A percentile compares a stretch with the other conserved stretches of the same genome.
These are phyloP conservation scores for Dryobates pubescens DNA, from an alignment of 2,797 vertebrate species.

Conservation along the genomic window DNA sequence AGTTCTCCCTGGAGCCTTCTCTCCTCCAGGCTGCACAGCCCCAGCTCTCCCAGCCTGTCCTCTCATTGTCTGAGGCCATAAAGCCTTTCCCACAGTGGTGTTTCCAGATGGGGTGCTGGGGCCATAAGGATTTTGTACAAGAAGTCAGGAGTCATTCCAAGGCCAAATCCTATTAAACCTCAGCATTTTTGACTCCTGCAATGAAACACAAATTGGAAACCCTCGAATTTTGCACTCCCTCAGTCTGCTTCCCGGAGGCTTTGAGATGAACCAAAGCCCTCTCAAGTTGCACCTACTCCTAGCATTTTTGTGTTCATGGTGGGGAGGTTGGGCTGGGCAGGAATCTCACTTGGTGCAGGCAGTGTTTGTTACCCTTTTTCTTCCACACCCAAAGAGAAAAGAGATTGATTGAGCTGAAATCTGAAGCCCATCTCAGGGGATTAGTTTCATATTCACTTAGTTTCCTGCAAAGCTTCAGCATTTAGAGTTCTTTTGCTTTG, in stretches of 20 bases:
- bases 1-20: too few species aligned
- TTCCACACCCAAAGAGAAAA: constrained; percentile 42
- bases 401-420: constrained; percentile 62
- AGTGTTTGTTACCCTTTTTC: constrained; percentile 43
- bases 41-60: too few species aligned
- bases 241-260: not conserved
- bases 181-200: not conserved
- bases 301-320: constrained; percentile 24
- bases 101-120: not conserved
- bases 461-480: constrained; percentile 57
- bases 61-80: not conserved
- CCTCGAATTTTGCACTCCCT: not conserved
- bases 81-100: not conserved
- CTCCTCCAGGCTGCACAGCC: too few species aligned
- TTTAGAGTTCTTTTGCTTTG: constrained; percentile 60
- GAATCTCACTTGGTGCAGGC: not conserved
- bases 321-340: not conserved
- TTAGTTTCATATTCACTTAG: constrained; percentile 69
- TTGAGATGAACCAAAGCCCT: not conserved
- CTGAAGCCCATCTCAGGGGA: constrained; percentile 63
- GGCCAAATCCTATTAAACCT: not conserved
- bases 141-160: not conserved
- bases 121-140: not conserved
- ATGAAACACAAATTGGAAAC: not conserved
- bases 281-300: not conserved